Conservation (phyloP, 2,888 invertebrate species). For the Microplitis manilae region DNA sequence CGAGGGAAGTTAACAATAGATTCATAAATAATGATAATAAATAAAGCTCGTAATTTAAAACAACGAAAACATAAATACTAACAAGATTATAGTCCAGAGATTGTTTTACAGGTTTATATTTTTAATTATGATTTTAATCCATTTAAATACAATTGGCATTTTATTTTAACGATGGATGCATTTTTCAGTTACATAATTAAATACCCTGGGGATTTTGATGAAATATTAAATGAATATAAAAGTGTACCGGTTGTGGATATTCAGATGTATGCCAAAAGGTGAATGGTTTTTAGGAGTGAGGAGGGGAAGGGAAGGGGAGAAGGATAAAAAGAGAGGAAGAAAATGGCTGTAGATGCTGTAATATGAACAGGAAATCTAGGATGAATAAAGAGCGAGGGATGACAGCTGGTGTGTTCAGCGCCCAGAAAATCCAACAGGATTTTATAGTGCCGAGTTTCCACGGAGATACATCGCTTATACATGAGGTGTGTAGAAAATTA, state of each 20-base stretch:
- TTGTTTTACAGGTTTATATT: no score
- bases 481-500: constrained; percentile 15
- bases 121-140: neutral
- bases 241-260: neutral
- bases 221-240: neutral
- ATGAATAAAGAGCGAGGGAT: constrained; percentile 11
- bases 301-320: neutral
- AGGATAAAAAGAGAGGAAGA: neutral
- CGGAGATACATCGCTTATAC: constrained; percentile 15
- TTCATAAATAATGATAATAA: neutral
- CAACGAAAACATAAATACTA: neutral
- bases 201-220: neutral
- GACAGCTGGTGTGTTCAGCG: neutral
- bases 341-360: constrained; percentile 1
- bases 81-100: neutral
- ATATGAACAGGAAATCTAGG: constrained; percentile 10
- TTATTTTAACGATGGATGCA: neutral
- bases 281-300: neutral
- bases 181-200: neutral
- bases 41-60: neutral
- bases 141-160: neutral
- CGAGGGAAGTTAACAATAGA: neutral
- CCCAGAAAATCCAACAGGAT: constrained; percentile 14
- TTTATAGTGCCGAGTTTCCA: neutral
- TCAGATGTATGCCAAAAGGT: neutral